Base-by-base conservation (phyloP, 1,140 invertebrate species). In the Apis laboriosa region DNA sequence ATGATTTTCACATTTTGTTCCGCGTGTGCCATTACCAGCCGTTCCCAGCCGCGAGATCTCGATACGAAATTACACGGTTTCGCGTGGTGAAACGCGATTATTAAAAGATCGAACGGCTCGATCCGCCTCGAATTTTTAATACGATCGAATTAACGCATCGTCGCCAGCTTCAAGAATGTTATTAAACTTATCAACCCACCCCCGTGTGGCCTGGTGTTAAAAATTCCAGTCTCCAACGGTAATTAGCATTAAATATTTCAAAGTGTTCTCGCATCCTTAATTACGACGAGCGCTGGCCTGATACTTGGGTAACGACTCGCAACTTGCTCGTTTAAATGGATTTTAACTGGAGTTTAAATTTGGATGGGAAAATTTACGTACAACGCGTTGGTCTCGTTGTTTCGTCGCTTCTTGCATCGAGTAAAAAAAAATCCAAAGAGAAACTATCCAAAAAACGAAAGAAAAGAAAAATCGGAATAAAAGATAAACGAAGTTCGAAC, bases 1-100 rank as follows among this genome's bases (percentile, higher is more conserved):
- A 58, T 34, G 73, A 75, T 75, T 34, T 3, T 34, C 61, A 61
- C 12, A 60, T 58, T 58, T 74, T 58, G 19, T 49, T 60, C 72
- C n/a, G 12, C 34, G 43, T 19, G 34, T 19, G 60, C 24, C 49
- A 75, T 51, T 63, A 53, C n/a, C 12, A 15, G 17, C 17, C 58
- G 24, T 75, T 75, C 51, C 43, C 21, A 8, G 3, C 28, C 73
- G 17, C 58, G 19, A 43, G 34, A 51, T 28, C 43, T 21, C 17
- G 21, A 13, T 11, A 11, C 9, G 2, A 53, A 76, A 76, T 64
- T 76, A 24, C 24, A 53, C 24, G 17, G 43, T 4, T 21, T 19
- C 13, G 19, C n/a, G 17, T 24, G 2, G 7, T 4, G 7, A 66
- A 63, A 68, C 66, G 43, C 34, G 11, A 34, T 68, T 68, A 51